phyloP scores from a whole-genome alignment of 2,888 invertebrate species.

The Gasteruption jaculator region DNA sequence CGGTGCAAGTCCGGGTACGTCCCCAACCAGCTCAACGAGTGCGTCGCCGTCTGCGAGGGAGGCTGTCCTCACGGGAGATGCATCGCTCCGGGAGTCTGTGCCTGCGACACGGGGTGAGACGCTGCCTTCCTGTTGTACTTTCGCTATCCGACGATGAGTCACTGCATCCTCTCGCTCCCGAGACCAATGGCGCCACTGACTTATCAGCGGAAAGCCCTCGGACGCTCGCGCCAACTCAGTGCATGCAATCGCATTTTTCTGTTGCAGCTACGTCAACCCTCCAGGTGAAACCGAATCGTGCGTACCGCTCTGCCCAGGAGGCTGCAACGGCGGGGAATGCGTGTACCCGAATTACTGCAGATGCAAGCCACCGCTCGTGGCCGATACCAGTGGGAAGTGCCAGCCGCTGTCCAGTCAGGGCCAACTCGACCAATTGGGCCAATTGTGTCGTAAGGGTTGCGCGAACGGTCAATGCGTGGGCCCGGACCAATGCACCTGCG shows the following conservation, averaged over 20 bases:
- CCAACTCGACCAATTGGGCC: no score
- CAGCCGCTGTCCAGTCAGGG: conserved; percentile 14
- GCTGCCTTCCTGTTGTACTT: neutral
- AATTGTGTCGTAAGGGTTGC: conserved; percentile 44
- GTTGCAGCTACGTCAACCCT: conserved; percentile 39
- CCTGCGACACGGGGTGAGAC: conserved; percentile 39
- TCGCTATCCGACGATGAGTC: no score
- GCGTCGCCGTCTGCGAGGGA: conserved; percentile 42
- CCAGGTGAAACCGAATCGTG: conserved; percentile 36
- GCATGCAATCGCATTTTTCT: no score
- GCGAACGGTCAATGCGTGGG: conserved; percentile 54
- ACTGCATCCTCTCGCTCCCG: no score
- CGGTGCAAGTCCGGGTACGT: conserved; percentile 39
- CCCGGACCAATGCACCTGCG: conserved; percentile 58
- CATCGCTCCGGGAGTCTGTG: conserved; percentile 39
- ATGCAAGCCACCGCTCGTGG: conserved; percentile 34
- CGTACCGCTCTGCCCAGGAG: conserved; percentile 32
- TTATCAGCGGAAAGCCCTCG: no score
- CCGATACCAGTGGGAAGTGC: conserved; percentile 31
- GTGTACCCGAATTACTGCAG: conserved; percentile 37
- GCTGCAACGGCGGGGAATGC: conserved; percentile 35
- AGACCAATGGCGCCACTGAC: no score
- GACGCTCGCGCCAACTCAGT: no score
- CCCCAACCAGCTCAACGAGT: conserved; percentile 34
- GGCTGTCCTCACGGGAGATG: conserved; percentile 45